These are phyloP conservation scores for Neoscelio sp. DNA, from an alignment of 2,888 invertebrate genomes.

Conservation along the genomic window DNA sequence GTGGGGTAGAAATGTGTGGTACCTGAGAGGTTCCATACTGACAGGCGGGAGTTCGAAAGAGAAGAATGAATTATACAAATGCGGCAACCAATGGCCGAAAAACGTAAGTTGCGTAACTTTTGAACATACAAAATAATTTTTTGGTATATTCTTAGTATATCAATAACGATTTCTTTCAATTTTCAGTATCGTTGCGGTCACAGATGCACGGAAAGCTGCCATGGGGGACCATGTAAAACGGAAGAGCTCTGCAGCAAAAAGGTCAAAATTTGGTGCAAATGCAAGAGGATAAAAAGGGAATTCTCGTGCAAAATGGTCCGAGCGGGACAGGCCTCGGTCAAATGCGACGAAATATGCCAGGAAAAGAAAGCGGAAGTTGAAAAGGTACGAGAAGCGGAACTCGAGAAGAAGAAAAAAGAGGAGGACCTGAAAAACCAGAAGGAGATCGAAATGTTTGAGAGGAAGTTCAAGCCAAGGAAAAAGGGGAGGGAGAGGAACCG, in stretches of 20 bases:
- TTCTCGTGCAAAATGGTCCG: slow-evolving; percentile 82
- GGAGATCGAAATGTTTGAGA: slow-evolving; percentile 91
- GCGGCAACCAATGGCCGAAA: slow-evolving; percentile 94
- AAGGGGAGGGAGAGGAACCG: slow-evolving; percentile 75
- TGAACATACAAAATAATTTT: too few relatives aligned
- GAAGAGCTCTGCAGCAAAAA: slow-evolving; percentile 90
- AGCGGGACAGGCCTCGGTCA: slow-evolving; percentile 83
- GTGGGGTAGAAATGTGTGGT: slow-evolving; percentile 90
- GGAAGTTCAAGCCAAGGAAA: slow-evolving; percentile 85
- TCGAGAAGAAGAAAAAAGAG: slow-evolving; percentile 85
- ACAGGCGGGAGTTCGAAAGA: slow-evolving; percentile 83
- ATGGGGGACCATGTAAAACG: slow-evolving; percentile 88
- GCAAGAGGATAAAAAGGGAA: slow-evolving; percentile 91
- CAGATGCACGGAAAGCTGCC: slow-evolving; percentile 90
- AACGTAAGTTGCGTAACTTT: slow-evolving; percentile 87
- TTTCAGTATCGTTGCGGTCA: slow-evolving; percentile 92
- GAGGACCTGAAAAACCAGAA: slow-evolving; percentile 88
- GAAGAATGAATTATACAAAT: slow-evolving; percentile 84
- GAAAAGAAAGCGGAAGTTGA: slow-evolving; percentile 85
- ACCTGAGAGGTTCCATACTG: slow-evolving; percentile 90
- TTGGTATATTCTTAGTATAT: not conserved
- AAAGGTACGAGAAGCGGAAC: slow-evolving; percentile 84
- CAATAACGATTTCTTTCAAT: slow-evolving; percentile 2
- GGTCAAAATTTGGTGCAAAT: slow-evolving; percentile 90
- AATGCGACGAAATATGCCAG: slow-evolving; percentile 88